These are phyloP conservation scores for Clusia tigrina DNA, from an alignment of 2,888 invertebrate species.

Conservation along the genomic window DNA sequence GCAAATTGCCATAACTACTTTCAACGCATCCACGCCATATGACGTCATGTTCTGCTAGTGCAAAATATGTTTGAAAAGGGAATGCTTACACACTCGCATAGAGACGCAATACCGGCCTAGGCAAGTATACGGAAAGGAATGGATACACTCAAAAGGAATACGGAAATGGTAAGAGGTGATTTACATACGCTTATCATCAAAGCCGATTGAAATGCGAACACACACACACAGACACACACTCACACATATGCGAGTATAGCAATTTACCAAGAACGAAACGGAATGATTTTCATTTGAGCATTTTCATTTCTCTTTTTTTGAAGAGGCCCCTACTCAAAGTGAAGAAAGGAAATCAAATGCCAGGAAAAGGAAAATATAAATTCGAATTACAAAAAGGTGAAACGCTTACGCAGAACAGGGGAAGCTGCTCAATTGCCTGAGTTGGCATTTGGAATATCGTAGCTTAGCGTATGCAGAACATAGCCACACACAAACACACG, in stretches of 20 bases:
- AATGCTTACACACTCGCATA: neutral
- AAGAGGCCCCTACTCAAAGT: neutral
- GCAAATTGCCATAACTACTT: no score
- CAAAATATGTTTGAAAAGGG: no score
- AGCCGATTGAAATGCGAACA: neutral
- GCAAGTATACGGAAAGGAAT: neutral
- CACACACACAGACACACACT: neutral
- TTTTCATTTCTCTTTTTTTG: neutral
- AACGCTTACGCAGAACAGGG: no score
- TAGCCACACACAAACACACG: neutral
- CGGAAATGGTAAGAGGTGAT: neutral
- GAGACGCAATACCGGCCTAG: no score
- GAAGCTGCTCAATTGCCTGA: no score
- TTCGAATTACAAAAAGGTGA: no score
- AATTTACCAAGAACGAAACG: neutral
- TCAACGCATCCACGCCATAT: no score
- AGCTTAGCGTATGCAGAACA: no score
- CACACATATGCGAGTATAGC: neutral
- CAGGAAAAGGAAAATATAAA: no score
- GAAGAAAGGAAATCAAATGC: neutral
- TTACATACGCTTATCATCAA: conserved; percentile 6
- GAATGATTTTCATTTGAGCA: neutral
- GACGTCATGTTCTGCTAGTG: no score
- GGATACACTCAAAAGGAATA: neutral
- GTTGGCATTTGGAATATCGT: no score